Evolutionary conservation across 2,797 vertebrate species (phyloP), one percentile per base, ranked within the genome.

Genomic region (Thalassophryne amazonica): DNA sequence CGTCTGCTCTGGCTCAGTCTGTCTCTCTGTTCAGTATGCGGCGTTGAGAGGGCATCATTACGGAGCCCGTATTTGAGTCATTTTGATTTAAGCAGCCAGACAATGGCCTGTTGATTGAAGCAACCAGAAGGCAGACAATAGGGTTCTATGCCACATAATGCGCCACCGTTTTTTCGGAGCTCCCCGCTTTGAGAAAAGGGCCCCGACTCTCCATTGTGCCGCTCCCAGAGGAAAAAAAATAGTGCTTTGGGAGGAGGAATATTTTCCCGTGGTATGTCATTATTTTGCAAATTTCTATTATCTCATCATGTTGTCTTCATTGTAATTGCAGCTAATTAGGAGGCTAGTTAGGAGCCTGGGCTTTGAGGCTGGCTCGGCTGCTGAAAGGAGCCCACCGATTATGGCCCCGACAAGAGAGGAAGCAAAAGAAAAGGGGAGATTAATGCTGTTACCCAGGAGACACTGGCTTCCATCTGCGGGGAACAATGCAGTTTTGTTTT

Each of bases 251-350:
- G 94, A 98, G 95, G 96, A 98, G 97, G 95, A 98, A 98, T 99
- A 99, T 99, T 99, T 99, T 95, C 95, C 94, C 93, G 94, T 97
- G 97, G 97, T 98, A 99, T 99, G 97, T 99, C 97, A 99, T 99
- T 99, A 99, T 99, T 98, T 97, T 98, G 97, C 97, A 99, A 98
- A 99, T 99, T 97, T 99, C 95, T 97, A 98, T 99, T 98, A 99
- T 98, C 96, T 98, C 95, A 98, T 98, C 95, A 98, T 98, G 97
- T 98, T 98, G 96, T 99, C 96, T 98, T 97, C 96, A 98, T 98
- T 99, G 97, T 99, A 97, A 98, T 98, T 97, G 96, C 95, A 93
- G 96, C 97, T 99, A 99, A 98, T 99, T 99, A 99, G 97, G 95
- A 95, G 94, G 93, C 96, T 98, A 96, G 96, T 97, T 99, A 97